phyloP scores from a whole-genome alignment of 37 sponge, comb jelly and placozoan species.

The Cliona cf. orientalis region DNA sequence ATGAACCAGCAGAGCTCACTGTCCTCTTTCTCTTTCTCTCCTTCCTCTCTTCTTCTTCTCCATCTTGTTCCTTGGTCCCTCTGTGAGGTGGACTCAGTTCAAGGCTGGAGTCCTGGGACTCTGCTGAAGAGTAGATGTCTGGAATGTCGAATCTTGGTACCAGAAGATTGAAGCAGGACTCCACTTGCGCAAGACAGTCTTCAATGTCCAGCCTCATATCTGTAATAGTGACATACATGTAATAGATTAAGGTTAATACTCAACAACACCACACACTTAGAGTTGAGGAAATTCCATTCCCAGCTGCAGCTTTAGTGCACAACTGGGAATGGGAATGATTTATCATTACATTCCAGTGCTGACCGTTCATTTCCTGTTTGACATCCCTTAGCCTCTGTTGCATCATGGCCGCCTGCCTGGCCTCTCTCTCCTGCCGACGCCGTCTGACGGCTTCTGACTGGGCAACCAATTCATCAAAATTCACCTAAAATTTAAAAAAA shows the following conservation, averaged over 20 bases:
- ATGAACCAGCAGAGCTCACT: not conserved
- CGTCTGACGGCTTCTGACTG: slow-evolving; percentile 49
- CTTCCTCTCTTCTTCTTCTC: slow-evolving; percentile 5
- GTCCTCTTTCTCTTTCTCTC: slow-evolving; percentile 17
- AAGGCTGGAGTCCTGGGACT: not conserved
- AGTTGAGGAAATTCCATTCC: not conserved
- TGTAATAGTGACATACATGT: not conserved
- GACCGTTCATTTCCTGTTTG: slow-evolving; percentile 38
- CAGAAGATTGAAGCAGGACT: slow-evolving; percentile 73
- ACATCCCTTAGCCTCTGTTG: slow-evolving; percentile 58
- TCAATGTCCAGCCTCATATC: slow-evolving; percentile 61
- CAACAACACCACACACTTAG: no score
- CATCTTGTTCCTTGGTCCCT: slow-evolving; percentile 3
- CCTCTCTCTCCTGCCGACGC: slow-evolving; percentile 44
- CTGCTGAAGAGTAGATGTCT: slow-evolving; percentile 17
- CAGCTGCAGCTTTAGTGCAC: not conserved
- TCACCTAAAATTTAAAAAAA: no score
- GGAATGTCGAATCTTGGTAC: slow-evolving; percentile 62
- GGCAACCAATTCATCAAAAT: slow-evolving; percentile 75
- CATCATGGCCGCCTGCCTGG: slow-evolving; percentile 31
- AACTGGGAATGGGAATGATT: not conserved
- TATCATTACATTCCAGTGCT: not conserved
- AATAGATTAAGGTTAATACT: no score
- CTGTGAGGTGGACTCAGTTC: not conserved
- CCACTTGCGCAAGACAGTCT: slow-evolving; percentile 57